phyloP scores from a whole-genome alignment of 2,113 vertebrate species.

The Picathartes gymnocephalus region DNA sequence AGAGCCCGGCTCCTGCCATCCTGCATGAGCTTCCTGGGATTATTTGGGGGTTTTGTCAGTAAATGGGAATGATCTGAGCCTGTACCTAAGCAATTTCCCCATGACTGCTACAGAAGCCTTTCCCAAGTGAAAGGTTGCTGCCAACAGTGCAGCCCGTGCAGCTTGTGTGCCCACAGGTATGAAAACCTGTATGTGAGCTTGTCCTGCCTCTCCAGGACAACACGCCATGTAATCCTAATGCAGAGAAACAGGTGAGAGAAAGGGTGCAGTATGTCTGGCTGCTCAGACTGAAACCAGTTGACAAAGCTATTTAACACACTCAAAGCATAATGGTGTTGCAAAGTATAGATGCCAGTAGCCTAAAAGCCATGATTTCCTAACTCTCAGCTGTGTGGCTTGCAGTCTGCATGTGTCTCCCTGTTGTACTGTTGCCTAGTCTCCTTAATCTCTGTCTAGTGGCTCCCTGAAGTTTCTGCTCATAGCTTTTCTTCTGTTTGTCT shows the following conservation, averaged over 20 bases:
- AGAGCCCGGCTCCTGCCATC: background rate
- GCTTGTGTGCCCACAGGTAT: background rate
- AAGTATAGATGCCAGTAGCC: background rate
- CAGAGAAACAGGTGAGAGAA: background rate
- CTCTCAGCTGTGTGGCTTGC: background rate
- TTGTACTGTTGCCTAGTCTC: background rate
- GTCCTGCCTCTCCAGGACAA: background rate
- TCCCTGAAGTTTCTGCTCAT: background rate
- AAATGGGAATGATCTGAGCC: background rate
- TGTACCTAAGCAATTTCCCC: background rate
- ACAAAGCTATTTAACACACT: background rate
- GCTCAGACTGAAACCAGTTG: background rate
- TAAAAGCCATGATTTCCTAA: background rate
- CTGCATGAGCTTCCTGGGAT: accelerated
- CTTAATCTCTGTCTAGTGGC: background rate
- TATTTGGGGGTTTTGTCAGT: background rate
- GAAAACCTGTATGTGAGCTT: accelerated
- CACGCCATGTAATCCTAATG: accelerated
- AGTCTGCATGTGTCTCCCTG: background rate
- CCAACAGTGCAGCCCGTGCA: accelerated
- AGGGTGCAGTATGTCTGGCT: background rate
- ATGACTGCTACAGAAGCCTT: background rate
- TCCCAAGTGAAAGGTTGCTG: background rate
- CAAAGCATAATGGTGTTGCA: background rate
- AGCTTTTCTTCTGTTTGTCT: background rate